Evolutionary conservation across 1,140 invertebrate genomes (phyloP), one percentile per base, ranked within the genome.

Genomic region (Paraescarpia echinospica): DNA sequence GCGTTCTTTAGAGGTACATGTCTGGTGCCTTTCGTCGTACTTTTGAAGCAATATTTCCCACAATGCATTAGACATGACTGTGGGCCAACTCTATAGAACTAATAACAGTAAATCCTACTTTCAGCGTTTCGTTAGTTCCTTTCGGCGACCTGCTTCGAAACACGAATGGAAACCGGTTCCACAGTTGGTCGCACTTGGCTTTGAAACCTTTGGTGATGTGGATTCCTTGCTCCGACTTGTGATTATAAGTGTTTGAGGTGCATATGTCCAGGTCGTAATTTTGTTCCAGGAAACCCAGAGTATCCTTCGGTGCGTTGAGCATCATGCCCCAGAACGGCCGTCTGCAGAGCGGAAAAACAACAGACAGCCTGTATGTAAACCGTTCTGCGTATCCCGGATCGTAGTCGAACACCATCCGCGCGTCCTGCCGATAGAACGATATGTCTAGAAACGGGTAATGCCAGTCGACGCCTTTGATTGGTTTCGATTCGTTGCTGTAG

Each of bases 381-480:
- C 18, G 34, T 2, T 77, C 22, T 2, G 90, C 34, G n/a, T 35
- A 90, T 1, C 34, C n/a, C 22, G 35, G 34, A 41, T 90, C 90
- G 34, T 34, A 34, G 1, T 90, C 90, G 27, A 34, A 41, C 27
- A 90, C 90, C 5, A 18, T 14, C 2, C n/a, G 90, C 35, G 34
- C 90, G 34, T 18, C 18, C 90, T 90, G 34, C 2, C 18, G 9
- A 31, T 90, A 90, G 90, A 90, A 90, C 34, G 90, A 90, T 34
- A 90, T 41, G n/a, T 90, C 90, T 18, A 90, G 90, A 31, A 90
- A 90, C 18, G 90, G 90, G 90, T 90, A 90, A 35, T 22, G 35
- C 90, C 90, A 90, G 14, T 31, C 27, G 22, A 12, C 4, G 59
- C 27, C 27, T 31, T 77, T 77, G 59, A 77, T 41, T 41, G 41